phyloP scores from a whole-genome alignment of 2,113 vertebrate genomes.

The Hippopotamus amphibius region DNA sequence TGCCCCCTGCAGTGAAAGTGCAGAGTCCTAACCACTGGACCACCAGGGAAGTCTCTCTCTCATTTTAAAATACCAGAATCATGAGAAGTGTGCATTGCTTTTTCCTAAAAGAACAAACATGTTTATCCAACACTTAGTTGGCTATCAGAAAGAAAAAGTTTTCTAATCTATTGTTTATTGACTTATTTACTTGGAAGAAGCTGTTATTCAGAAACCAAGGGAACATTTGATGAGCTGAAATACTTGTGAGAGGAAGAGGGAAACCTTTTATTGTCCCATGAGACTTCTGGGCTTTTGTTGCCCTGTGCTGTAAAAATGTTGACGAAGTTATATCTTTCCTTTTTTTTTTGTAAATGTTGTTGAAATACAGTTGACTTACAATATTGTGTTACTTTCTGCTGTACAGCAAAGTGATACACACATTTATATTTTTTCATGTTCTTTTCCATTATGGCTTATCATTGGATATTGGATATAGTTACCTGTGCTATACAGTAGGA shows the following conservation, averaged over 20 bases:
- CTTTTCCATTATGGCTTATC: too few relatives aligned
- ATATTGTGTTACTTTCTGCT: too few relatives aligned
- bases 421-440: too few relatives aligned
- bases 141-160: not conserved
- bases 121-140: not conserved
- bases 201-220: not conserved
- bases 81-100: not conserved
- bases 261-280: not conserved
- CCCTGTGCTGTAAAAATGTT: rapidly evolving
- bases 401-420: too few relatives aligned
- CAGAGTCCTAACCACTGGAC: too few relatives aligned
- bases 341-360: too few relatives aligned
- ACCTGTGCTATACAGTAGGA: too few relatives aligned
- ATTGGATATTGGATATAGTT: too few relatives aligned
- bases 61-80: not conserved
- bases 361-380: too few relatives aligned
- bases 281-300: not conserved
- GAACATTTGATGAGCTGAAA: not conserved
- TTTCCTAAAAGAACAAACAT: not conserved
- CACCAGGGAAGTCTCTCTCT: not conserved
- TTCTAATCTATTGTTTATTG: not conserved
- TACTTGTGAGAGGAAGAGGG: not conserved
- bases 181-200: not conserved
- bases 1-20: too few relatives aligned
- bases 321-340: not conserved